Percentiles rank a stretch among this genome's conserved stretches.
phyloP scores from a whole-genome alignment of 53 echinoderm and acorn worm genomes.

The Echinometra lucunter region DNA sequence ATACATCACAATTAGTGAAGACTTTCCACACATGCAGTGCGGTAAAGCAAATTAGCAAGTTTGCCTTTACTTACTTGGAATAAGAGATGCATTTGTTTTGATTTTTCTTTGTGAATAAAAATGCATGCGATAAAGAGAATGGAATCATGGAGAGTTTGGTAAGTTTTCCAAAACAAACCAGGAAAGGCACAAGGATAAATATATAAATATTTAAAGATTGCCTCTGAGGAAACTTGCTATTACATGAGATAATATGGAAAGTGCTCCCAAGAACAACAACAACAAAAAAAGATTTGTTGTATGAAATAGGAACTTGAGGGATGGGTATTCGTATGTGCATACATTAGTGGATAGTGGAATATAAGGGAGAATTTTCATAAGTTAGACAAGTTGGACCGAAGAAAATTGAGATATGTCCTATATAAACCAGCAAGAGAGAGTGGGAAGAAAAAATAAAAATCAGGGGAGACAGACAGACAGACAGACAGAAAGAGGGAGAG shows the following conservation, averaged over 20 bases:
- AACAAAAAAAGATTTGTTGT: neutral
- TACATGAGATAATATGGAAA: neutral
- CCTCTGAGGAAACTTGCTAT: neutral
- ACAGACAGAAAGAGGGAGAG: neutral
- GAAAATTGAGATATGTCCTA: too few species aligned
- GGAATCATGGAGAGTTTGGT: too few species aligned
- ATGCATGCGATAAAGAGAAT: too few species aligned
- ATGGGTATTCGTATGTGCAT: neutral
- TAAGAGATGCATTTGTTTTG: too few species aligned
- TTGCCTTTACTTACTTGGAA: too few species aligned
- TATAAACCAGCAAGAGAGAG: neutral
- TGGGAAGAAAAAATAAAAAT: neutral
- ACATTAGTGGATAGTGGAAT: too few species aligned
- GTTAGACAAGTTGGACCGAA: too few species aligned
- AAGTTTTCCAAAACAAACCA: too few species aligned
- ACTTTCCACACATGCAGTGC: too few species aligned
- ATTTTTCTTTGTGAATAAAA: neutral
- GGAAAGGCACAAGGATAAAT: too few species aligned
- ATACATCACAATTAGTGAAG: neutral
- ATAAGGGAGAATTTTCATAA: too few species aligned
- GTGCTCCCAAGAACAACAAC: neutral
- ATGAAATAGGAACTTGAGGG: neutral
- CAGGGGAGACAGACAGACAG: neutral
- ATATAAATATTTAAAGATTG: neutral
- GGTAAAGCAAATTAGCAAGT: too few species aligned